Conservation (phyloP, 2,888 invertebrate genomes). For the Leptarthrus brevirostris region DNA sequence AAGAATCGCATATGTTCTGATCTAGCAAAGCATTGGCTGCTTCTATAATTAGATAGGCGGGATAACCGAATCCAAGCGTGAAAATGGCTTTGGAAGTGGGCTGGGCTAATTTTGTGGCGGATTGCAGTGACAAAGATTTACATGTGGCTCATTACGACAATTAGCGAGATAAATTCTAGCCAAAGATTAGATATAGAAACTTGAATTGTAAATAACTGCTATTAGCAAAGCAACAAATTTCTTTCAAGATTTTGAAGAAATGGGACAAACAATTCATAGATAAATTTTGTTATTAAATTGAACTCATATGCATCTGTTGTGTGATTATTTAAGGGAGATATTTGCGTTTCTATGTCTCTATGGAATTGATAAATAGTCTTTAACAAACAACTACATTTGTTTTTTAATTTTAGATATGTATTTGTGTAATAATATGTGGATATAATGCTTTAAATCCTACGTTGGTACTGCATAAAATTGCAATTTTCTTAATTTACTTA, state of each 20-base stretch:
- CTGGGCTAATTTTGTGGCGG: neutral
- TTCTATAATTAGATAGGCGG: slow-evolving; percentile 31
- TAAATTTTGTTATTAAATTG: too few relatives aligned
- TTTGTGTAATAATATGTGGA: too few relatives aligned
- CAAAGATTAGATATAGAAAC: slow-evolving; percentile 15
- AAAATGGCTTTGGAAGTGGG: slow-evolving; percentile 36
- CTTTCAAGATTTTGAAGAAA: neutral
- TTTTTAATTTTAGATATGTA: too few relatives aligned
- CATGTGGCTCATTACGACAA: slow-evolving; percentile 29
- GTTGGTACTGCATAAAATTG: too few relatives aligned
- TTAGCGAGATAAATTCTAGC: slow-evolving; percentile 19
- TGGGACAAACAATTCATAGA: too few relatives aligned
- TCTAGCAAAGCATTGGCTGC: slow-evolving; percentile 1
- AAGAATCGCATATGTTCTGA: neutral
- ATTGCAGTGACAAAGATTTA: slow-evolving; percentile 6
- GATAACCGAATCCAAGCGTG: neutral
- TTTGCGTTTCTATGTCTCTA: too few relatives aligned
- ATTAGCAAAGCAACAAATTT: slow-evolving; percentile 16
- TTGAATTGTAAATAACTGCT: slow-evolving; percentile 14
- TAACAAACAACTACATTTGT: too few relatives aligned
- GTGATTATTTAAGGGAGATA: too few relatives aligned
- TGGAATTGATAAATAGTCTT: too few relatives aligned
- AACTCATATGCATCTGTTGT: too few relatives aligned
- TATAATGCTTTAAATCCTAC: too few relatives aligned
- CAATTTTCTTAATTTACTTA: too few relatives aligned